Conservation (phyloP, 2,888 invertebrate species). For the Vesta saturnalis region DNA sequence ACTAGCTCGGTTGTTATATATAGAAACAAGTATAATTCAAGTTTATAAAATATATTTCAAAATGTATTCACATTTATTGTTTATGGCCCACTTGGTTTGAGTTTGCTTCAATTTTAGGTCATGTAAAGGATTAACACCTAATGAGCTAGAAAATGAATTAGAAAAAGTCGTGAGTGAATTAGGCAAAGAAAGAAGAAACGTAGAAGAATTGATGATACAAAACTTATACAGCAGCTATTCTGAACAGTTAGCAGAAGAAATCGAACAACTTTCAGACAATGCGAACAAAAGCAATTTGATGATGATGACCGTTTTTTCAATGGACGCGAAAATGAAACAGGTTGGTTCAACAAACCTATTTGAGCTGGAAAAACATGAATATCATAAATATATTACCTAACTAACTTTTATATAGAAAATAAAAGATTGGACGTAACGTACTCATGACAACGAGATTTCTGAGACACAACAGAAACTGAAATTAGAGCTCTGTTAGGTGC, state of each 20-base stretch:
- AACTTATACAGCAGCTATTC: background rate
- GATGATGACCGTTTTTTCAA: constrained; percentile 29
- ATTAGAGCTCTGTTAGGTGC: no score
- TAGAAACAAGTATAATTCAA: no score
- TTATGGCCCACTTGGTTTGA: no score
- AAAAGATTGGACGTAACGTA: constrained; percentile 28
- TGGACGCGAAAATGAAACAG: constrained; percentile 24
- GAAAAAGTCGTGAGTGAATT: background rate
- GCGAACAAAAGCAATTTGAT: constrained; percentile 25
- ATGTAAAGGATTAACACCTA: background rate
- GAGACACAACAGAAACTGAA: constrained; percentile 34
- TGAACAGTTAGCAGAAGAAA: constrained; percentile 26
- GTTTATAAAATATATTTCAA: no score
- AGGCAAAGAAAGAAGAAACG: background rate
- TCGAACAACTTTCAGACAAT: constrained; percentile 20
- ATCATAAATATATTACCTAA: constrained; percentile 35
- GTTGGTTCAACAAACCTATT: constrained; percentile 27
- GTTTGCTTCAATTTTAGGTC: background rate
- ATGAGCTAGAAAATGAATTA: background rate
- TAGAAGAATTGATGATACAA: background rate
- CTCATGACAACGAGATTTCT: constrained; percentile 20
- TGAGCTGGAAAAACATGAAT: constrained; percentile 24
- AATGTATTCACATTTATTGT: no score
- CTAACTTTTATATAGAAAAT: constrained; percentile 43
- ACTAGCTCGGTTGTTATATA: no score